Evolutionary conservation across 37 sponge, comb jelly and placozoan genomes (phyloP), one percentile per base, ranked within the genome.

Genomic region (Chondrilla cf. caribensis): DNA sequence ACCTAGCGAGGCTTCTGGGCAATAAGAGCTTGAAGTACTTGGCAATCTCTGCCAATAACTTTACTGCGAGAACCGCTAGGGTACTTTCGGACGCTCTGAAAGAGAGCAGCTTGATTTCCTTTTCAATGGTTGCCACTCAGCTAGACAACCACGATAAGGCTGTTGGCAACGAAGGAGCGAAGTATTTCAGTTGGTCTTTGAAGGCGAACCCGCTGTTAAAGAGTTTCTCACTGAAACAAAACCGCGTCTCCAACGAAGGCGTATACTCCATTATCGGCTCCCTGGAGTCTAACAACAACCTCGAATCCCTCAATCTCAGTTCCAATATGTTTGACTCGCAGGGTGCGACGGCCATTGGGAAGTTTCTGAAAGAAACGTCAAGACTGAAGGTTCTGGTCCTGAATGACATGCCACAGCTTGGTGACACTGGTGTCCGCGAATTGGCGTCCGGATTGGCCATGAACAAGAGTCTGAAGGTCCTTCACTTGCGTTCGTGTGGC

Each of bases 91-190:
- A 28, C 17, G 81, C 51, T 5, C 51, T 86, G 36, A 4, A 37
- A 5, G 21, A 22, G 24, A 66, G 80, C 17, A 25, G 19, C 31
- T 55, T 86, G 35, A 9, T 7, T 19, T n/a, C 19, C 0, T 72
- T 86, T 71, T 36, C 81, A 3, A 38, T 86, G 7, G 77, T 64
- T 51, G 86, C 81, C 22, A 81, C 86, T 21, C 86, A 86, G 62
- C 59, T 86, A 40, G 86, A 86, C 44, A 66, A 64, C 38, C 81
- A 81, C 81, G 86, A 86, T 38, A 26, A 60, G 6, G 26, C 15
- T 22, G 58, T 86, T 54, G 81, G 86, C 18, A 79, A 70, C 62
- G 33, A 35, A 19, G 86, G 86, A 25, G 81, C 86, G 3, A 54
- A 15, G 29, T n/a, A 73, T 38, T 38, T 86, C 5, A 80, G 70